phyloP scores from a whole-genome alignment of 1,140 invertebrate species.

The Caenorhabditis briggsae region DNA sequence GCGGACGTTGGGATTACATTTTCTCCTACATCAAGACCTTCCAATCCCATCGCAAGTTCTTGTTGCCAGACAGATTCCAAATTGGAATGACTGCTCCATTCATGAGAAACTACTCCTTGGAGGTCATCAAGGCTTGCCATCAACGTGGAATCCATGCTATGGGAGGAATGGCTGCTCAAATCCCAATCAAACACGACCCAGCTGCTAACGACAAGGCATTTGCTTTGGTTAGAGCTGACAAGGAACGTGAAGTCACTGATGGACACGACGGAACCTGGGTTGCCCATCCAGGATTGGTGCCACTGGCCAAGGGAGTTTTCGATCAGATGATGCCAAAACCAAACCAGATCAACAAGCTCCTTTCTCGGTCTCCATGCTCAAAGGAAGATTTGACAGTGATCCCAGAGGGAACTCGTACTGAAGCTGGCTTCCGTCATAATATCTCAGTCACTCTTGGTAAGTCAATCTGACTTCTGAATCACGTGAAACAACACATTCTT shows the following conservation, averaged over 20 bases:
- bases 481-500: neutral
- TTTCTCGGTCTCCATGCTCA: conserved; percentile 58
- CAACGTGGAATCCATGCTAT: conserved; percentile 82
- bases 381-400: conserved; percentile 81
- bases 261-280: conserved; percentile 84
- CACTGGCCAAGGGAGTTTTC: conserved; percentile 81
- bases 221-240: conserved; percentile 74
- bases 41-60: conserved; percentile 81
- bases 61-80: conserved; percentile 83
- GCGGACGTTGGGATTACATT: conserved; percentile 86
- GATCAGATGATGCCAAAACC: conserved; percentile 70
- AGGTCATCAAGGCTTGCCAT: conserved; percentile 83
- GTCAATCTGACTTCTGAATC: neutral
- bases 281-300: conserved; percentile 82
- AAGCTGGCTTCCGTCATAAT: conserved; percentile 82
- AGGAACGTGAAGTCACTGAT: conserved; percentile 78
- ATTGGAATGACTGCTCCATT: conserved; percentile 82
- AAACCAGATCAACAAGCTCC: conserved; percentile 74
- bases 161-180: conserved; percentile 83
- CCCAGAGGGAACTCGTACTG: conserved; percentile 82
- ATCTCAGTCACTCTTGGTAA: conserved; percentile 80
- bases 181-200: conserved; percentile 79
- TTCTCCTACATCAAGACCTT: conserved; percentile 83
- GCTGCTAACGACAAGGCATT: conserved; percentile 67
- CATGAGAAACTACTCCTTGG: conserved; percentile 82